Base-by-base conservation (phyloP, 2,888 invertebrate genomes). In the Willowsia nigromaculata region DNA sequence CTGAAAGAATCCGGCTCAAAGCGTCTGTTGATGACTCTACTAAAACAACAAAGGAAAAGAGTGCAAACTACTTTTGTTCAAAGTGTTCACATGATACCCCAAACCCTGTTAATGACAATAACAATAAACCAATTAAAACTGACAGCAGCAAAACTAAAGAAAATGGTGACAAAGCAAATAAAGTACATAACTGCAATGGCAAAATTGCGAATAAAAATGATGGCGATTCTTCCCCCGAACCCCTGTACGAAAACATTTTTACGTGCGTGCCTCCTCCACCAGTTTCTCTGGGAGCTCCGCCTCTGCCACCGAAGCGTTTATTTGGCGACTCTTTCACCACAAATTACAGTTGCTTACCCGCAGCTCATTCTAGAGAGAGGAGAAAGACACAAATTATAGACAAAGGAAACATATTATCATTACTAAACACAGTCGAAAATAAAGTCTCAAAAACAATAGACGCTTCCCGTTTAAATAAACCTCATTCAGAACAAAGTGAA, bases 291-390 rank as follows among this genome's bases (percentile, higher is more conserved):
- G 89, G 89, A 68, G 84, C 89, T n/a, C 89, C 89, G 62, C 89
- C 89, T 22, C 59, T 89, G 7, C 89, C 89, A 68, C 89, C 89
- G 22, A 89, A 89, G 30, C 89, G 89, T 43, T 74, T 89, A 22
- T 89, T 89, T 85, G 89, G 89, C 40, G 89, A 89, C 43, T 80
- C 89, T n/a, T 85, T 85, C 33, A 89, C 89, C 68, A 89, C 89
- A 84, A 89, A 89, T 80, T 89, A 89, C 53, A 89, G 89, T 47
- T 89, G 89, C 59, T 80, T 89, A 74, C 89, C 89, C 18, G 80
- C 84, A 56, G 62, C 25, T 37, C 56, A 22, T 6, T 53, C 89
- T 43, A 68, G n/a, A 80, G 43, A 78, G 25, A 62, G 43, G 25
- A 62, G 74, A 33, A 78, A 56, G 18, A 68, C 82, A 62, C 43